A percentile compares a stretch with the other conserved stretches of the same genome.
These are phyloP conservation scores for Strix uralensis DNA, from an alignment of 2,113 vertebrate genomes.

Conservation along the genomic window DNA sequence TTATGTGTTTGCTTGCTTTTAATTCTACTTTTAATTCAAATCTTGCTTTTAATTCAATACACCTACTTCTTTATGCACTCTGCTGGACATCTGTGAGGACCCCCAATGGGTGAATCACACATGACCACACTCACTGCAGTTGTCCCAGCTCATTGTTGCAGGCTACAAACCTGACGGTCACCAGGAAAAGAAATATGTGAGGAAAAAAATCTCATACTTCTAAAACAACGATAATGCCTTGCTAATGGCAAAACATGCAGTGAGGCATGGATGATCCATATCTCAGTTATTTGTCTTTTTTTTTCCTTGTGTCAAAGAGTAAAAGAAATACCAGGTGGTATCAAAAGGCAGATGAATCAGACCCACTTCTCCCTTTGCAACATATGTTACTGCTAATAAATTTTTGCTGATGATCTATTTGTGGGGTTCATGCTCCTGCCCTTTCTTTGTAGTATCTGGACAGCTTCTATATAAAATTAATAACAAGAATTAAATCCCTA, in stretches of 20 bases:
- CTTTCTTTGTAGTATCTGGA: conserved; percentile 10
- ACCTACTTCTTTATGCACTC: rapidly evolving
- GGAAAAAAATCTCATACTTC: neutral
- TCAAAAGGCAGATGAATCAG: neutral
- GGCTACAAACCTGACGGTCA: neutral
- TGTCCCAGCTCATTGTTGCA: neutral
- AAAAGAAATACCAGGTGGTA: neutral
- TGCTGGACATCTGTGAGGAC: neutral
- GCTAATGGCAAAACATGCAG: neutral
- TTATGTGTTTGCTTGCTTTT: neutral
- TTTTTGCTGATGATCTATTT: conserved; percentile 10
- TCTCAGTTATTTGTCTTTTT: neutral
- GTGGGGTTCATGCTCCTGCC: neutral
- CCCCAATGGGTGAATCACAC: neutral
- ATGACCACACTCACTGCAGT: neutral
- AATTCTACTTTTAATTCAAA: neutral
- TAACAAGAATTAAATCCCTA: conserved; percentile 43
- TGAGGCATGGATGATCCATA: neutral
- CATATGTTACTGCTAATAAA: neutral
- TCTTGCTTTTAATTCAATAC: neutral
- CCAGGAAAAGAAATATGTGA: neutral
- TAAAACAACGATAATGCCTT: neutral
- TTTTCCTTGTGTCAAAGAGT: neutral
- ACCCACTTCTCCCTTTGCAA: neutral
- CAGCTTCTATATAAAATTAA: conserved; percentile 21